A percentile compares a stretch with the other conserved stretches of the same genome.
These are phyloP conservation scores for Diorhabda elongata DNA, from an alignment of 1,140 invertebrate genomes.

Conservation along the genomic window DNA sequence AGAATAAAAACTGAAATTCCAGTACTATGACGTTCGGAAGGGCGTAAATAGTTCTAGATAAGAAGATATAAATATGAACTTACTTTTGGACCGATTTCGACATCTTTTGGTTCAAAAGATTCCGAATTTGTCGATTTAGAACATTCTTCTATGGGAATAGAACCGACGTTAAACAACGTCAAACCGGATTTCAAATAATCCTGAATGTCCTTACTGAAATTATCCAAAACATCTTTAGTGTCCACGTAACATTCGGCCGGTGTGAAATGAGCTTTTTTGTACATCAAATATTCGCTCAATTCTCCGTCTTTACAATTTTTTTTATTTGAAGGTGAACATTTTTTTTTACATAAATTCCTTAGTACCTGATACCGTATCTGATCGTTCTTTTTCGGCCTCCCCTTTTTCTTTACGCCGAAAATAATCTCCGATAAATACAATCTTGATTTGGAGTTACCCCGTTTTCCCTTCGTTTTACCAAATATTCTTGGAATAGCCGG, in stretches of 20 bases:
- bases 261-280: constrained; percentile 25
- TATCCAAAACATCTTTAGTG: constrained; percentile 26
- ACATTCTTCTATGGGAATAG: constrained; percentile 12
- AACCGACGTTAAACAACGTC: constrained; percentile 29
- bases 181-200: constrained; percentile 26
- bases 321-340: background rate
- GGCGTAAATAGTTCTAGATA: no score
- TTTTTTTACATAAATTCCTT: constrained; percentile 11
- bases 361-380: constrained; percentile 8
- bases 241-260: constrained; percentile 27
- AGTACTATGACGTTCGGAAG: no score
- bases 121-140: background rate
- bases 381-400: constrained; percentile 4
- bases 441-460: background rate
- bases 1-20: no score
- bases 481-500: background rate
- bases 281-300: constrained; percentile 16
- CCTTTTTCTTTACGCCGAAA: constrained; percentile 17
- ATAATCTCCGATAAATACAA: constrained; percentile 12
- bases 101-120: no score
- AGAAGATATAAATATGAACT: no score
- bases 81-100: no score
- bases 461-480: constrained; percentile 4
- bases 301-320: background rate
- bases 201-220: constrained; percentile 26